Percentiles rank a stretch among this genome's conserved stretches.
These are phyloP conservation scores for Aplidium turbinatum DNA, from an alignment of 23 tunicate species.

Conservation along the genomic window DNA sequence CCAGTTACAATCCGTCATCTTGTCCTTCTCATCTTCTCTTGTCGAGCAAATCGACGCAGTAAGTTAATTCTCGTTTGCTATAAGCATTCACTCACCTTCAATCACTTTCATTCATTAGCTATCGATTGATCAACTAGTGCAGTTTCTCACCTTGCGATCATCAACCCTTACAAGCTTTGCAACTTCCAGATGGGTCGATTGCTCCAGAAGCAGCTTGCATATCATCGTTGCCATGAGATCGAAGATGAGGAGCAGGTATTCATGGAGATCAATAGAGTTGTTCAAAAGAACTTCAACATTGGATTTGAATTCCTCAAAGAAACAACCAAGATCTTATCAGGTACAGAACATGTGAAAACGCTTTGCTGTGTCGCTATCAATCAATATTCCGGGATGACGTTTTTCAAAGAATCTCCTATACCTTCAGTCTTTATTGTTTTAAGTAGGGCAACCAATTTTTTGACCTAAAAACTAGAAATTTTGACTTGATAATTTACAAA, in stretches of 20 bases:
- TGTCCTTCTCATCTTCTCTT: conserved; percentile 16
- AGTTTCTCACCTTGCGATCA: too few species aligned
- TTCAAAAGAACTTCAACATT: conserved; percentile 77
- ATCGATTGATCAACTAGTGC: too few species aligned
- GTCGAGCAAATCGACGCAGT: conserved; percentile 31
- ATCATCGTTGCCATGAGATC: background rate
- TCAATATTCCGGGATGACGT: too few species aligned
- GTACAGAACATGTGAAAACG: too few species aligned
- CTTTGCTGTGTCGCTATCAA: too few species aligned
- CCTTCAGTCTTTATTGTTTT: too few species aligned
- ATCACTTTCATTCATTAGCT: background rate
- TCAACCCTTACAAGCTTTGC: too few species aligned
- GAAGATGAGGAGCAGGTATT: conserved; percentile 32
- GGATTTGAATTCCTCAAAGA: conserved; percentile 83
- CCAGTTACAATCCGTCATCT: conserved; percentile 15
- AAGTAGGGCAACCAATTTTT: too few species aligned
- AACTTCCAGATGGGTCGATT: conserved; percentile 4
- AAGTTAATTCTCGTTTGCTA: conserved; percentile 7
- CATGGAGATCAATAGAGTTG: conserved; percentile 53
- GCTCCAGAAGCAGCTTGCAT: conserved; percentile 27
- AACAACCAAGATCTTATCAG: conserved; percentile 58
- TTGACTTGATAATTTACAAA: too few species aligned
- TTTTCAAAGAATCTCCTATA: too few species aligned
- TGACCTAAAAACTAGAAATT: too few species aligned
- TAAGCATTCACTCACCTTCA: background rate